Evolutionary conservation across 2,113 vertebrate species (phyloP).

Genomic region (Danio rerio): DNA sequence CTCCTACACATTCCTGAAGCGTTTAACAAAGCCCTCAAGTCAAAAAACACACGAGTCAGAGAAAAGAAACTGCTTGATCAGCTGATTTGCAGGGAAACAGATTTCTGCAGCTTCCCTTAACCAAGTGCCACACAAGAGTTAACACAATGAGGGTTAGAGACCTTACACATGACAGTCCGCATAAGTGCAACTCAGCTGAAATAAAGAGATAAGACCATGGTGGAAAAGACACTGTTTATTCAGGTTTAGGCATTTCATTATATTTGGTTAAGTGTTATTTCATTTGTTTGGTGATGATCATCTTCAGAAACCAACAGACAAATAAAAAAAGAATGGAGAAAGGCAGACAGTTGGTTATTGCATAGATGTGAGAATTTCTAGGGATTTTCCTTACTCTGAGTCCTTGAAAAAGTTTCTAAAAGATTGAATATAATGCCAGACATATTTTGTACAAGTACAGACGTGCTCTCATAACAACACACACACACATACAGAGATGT

Average conservation of each 20-base stretch:
- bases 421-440: constrained; percentile 53
- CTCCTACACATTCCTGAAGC: constrained; percentile 16
- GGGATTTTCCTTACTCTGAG: background rate
- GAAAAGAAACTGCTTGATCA: constrained; percentile 35
- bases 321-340: background rate
- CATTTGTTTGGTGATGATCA: background rate
- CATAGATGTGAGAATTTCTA: too few relatives aligned
- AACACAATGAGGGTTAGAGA: constrained; percentile 30
- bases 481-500: background rate
- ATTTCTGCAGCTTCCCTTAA: constrained; percentile 45
- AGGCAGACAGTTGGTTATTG: background rate
- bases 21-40: constrained; percentile 17
- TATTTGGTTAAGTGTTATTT: constrained; percentile 39
- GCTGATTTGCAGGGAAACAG: constrained; percentile 33
- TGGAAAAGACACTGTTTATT: constrained; percentile 33
- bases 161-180: constrained; percentile 13
- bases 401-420: constrained; percentile 1
- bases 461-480: constrained; percentile 30
- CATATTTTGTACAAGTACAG: background rate
- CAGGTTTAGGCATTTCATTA: background rate
- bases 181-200: constrained; percentile 7
- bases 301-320: background rate
- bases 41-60: constrained; percentile 24
- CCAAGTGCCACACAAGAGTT: background rate
- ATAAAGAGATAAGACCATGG: constrained; percentile 34